Evolutionary conservation across 2,888 invertebrate genomes (phyloP), one percentile per base, ranked within the genome.

Genomic region (Atrina japonica): DNA sequence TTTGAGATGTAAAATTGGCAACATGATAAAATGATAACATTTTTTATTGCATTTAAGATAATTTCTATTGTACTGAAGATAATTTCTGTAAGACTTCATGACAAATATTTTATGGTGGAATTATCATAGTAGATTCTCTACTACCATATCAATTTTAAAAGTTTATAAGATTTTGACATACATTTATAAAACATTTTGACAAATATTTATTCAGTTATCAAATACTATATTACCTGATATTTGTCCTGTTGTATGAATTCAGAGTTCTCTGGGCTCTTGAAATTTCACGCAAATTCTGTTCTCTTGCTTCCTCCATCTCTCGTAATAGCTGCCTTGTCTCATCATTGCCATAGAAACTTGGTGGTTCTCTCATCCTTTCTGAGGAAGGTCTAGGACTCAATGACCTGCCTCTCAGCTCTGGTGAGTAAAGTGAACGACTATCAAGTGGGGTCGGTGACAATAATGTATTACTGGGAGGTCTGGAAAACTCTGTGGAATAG

Each of bases 231-330:
- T 56, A 56, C 56, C 56, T 55, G 35, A 55, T 18, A 55, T 18
- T 59, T 14, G 59, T 75, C 69, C 49, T 70, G 45, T 50, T 45
- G 53, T 66, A 56, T 23, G 71, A 29, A 29, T 63, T 55, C 18
- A 82, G 72, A 14, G 72, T 76, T 18, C 74, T 59, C 25, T 76
- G 70, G 14, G 82, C 86, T 61, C 75, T 76, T 45, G 53, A 67
- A 60, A 76, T 85, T 76, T 80, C 82, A 66, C 59, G 67, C 60
- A 64, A 82, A 73, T 77, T 82, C 65, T 68, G 78, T 56, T 75
- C 69, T 56, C 82, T 75, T 11, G 80, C 69, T 25, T 78, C 79
- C 52, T 78, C 75, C 43, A 84, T 82, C 70, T 84, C 86, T 43
- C 75, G 65, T 11, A 84, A 59, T 27, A 86, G 73, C 53, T 74